These are phyloP conservation scores for Teinopalpus imperialis DNA, from an alignment of 2,888 invertebrate genomes.

Conservation along the genomic window DNA sequence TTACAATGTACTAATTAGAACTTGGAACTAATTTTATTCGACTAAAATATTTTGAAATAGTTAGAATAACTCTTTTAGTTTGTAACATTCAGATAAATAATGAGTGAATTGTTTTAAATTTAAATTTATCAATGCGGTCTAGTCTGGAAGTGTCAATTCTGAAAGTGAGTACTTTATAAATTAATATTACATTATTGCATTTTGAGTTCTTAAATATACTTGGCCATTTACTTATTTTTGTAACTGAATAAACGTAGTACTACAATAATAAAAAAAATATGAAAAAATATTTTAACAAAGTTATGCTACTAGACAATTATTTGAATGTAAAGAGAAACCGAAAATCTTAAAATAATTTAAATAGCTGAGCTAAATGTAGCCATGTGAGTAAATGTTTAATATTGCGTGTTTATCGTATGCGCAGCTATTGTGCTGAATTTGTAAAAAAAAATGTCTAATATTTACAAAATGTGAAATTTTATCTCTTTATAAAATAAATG, in stretches of 20 bases:
- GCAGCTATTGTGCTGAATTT: conserved; percentile 56
- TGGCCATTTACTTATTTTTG: not conserved
- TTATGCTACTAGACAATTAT: conserved; percentile 6
- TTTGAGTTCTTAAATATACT: not conserved
- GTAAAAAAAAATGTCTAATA: conserved; percentile 70
- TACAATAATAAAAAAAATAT: no score
- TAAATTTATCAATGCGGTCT: no score
- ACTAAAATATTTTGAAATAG: no score
- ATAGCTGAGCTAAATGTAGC: conserved; percentile 41
- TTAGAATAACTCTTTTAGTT: no score
- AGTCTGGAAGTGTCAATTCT: no score
- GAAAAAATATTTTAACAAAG: not conserved
- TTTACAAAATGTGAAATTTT: conserved; percentile 78
- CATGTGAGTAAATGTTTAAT: conserved; percentile 49
- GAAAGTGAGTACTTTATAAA: no score
- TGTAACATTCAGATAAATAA: no score
- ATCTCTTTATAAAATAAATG: conserved; percentile 79
- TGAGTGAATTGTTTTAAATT: no score
- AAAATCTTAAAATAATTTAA: conserved; percentile 13
- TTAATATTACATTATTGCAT: no score
- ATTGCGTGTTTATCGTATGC: conserved; percentile 53
- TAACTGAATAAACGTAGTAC: not conserved
- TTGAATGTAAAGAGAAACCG: conserved; percentile 1
- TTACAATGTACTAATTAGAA: no score
- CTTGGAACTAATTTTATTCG: no score